phyloP scores from a whole-genome alignment of 2,113 vertebrate genomes.

The Corythoichthys intestinalis region DNA sequence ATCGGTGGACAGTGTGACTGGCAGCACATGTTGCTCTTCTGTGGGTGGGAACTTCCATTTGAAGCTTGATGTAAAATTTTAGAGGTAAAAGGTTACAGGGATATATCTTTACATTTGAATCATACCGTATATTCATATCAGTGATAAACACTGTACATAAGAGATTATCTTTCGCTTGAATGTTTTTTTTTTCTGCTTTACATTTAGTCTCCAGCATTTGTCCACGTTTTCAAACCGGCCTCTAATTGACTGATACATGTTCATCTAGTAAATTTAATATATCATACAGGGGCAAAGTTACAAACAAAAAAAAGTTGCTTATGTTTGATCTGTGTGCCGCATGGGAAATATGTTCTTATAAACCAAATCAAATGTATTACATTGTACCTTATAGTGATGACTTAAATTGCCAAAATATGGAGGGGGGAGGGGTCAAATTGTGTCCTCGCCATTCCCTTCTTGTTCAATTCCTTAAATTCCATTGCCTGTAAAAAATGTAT shows the following conservation, averaged over 20 bases:
- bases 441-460: constrained; percentile 57
- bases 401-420: background rate
- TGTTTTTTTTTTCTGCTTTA: constrained; percentile 2
- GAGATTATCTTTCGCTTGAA: constrained; percentile 19
- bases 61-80: background rate
- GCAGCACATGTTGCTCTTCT: background rate
- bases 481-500: constrained; percentile 53
- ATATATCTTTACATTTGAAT: background rate
- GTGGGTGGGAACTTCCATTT: background rate
- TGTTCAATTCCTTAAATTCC: constrained; percentile 41
- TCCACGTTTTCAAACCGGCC: constrained; percentile 7
- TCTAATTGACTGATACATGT: background rate
- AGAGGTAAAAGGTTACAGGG: background rate
- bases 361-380: background rate
- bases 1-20: background rate
- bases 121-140: constrained; percentile 7
- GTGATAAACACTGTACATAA: constrained; percentile 29
- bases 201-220: background rate
- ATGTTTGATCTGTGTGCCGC: background rate
- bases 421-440: background rate
- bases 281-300: background rate
- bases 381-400: background rate
- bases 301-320: background rate
- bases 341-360: background rate
- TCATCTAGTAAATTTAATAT: background rate